A percentile compares a stretch with the other conserved stretches of the same genome.
These are phyloP conservation scores for Ctenomys sociabilis DNA, from an alignment of 2,113 vertebrate species.

Conservation along the genomic window DNA sequence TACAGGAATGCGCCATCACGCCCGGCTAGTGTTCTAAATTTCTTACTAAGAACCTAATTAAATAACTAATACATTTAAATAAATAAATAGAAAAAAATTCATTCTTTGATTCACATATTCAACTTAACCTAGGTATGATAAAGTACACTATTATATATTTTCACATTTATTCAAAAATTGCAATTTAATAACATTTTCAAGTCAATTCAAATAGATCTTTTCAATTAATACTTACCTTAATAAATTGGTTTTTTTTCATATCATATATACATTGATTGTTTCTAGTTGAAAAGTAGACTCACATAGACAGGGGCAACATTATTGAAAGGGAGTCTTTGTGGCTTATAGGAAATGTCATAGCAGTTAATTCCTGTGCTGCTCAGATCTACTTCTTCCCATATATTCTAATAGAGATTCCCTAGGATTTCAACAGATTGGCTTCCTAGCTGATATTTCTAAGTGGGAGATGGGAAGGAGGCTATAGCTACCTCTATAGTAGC, in stretches of 20 bases:
- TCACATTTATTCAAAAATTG: neutral
- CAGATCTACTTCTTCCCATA: neutral
- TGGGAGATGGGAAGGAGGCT: neutral
- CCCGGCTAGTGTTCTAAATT: too few species aligned
- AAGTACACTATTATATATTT: neutral
- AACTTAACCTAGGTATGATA: neutral
- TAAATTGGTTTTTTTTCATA: neutral
- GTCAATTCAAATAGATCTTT: neutral
- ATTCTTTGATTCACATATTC: conserved; percentile 31
- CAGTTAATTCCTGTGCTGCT: neutral
- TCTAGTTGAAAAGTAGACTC: neutral
- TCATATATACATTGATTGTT: neutral
- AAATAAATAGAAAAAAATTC: neutral
- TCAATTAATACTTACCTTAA: neutral
- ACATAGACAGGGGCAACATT: neutral
- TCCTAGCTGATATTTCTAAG: neutral
- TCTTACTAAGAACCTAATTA: too few species aligned
- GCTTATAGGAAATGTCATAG: neutral
- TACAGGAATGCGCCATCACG: too few species aligned
- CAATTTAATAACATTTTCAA: conserved; percentile 5
- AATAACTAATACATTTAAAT: too few species aligned
- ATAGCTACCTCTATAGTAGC: neutral
- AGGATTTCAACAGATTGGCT: neutral
- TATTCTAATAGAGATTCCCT: neutral
- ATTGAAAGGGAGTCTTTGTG: neutral